phyloP scores from a whole-genome alignment of 2,888 invertebrate genomes.

The Yponomeuta cagnagella region DNA sequence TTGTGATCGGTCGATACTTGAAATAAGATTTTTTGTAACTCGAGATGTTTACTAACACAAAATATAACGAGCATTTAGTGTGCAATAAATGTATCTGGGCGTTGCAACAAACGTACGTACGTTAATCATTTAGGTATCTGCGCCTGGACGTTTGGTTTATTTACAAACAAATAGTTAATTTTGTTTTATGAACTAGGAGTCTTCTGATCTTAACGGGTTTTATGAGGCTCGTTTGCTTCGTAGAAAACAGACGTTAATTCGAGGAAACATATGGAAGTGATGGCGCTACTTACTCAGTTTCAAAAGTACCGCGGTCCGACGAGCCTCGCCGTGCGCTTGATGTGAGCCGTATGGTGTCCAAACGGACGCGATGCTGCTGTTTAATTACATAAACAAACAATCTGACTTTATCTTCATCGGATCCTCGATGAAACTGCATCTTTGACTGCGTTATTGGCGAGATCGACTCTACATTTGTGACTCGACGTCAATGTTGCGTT shows the following conservation, averaged over 20 bases:
- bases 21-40: not conserved
- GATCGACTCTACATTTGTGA: not conserved
- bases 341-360: conserved; percentile 43
- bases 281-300: conserved; percentile 66
- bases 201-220: conserved; percentile 54
- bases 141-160: conserved; percentile 43
- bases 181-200: conserved; percentile 46
- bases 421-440: not conserved
- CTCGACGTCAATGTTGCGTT: too few relatives aligned
- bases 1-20: not conserved
- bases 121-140: conserved; percentile 14
- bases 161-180: conserved; percentile 60
- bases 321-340: conserved; percentile 36
- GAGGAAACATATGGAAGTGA: conserved; percentile 71
- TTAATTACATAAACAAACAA: conserved; percentile 59
- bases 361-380: conserved; percentile 44
- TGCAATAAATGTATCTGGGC: conserved; percentile 13
- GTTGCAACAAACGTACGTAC: conserved; percentile 10
- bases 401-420: conserved; percentile 27
- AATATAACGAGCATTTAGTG: conserved; percentile 9
- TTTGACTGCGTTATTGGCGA: not conserved
- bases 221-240: conserved; percentile 65
- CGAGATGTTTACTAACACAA: conserved; percentile 12
- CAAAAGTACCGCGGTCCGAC: conserved; percentile 59
- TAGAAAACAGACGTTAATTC: conserved; percentile 73